phyloP scores from a whole-genome alignment of 2,888 invertebrate genomes.

The Ditula angustiorana region DNA sequence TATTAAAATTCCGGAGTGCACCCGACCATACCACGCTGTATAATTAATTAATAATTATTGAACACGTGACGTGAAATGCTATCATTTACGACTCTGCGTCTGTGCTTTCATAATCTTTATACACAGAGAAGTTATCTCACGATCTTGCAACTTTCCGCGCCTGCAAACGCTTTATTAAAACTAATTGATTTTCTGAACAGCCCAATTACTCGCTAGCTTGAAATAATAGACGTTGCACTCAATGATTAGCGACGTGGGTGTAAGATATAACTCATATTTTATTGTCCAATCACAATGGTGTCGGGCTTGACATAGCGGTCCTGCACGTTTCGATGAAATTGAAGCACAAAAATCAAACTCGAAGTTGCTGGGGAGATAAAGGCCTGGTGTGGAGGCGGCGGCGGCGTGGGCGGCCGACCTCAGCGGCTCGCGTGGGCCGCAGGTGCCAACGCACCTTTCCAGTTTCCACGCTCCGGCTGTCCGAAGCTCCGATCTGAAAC shows the following conservation, averaged over 20 bases:
- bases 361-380: constrained; percentile 34
- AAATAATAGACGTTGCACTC: constrained; percentile 5
- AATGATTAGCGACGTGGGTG: constrained; percentile 23
- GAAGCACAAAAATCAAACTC: constrained; percentile 30
- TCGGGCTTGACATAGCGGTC: constrained; percentile 19
- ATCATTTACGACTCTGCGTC: constrained; percentile 29
- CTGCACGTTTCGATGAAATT: constrained; percentile 28
- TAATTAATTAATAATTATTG: constrained; percentile 29
- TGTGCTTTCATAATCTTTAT: constrained; percentile 27
- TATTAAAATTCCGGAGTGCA: constrained; percentile 44
- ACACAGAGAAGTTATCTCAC: constrained; percentile 35
- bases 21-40: constrained; percentile 34
- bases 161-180: constrained; percentile 7
- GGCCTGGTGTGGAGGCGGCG: constrained; percentile 51
- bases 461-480: constrained; percentile 65
- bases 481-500: constrained; percentile 50
- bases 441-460: constrained; percentile 81
- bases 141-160: constrained; percentile 33
- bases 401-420: constrained; percentile 72
- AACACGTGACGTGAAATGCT: constrained; percentile 40
- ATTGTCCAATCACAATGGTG: constrained; percentile 19
- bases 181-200: constrained; percentile 20
- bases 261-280: constrained; percentile 20
- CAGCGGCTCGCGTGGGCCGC: constrained; percentile 72
- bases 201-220: neutral